These are phyloP conservation scores for Cheilosia soror DNA, from an alignment of 2,888 invertebrate species.

Conservation along the genomic window DNA sequence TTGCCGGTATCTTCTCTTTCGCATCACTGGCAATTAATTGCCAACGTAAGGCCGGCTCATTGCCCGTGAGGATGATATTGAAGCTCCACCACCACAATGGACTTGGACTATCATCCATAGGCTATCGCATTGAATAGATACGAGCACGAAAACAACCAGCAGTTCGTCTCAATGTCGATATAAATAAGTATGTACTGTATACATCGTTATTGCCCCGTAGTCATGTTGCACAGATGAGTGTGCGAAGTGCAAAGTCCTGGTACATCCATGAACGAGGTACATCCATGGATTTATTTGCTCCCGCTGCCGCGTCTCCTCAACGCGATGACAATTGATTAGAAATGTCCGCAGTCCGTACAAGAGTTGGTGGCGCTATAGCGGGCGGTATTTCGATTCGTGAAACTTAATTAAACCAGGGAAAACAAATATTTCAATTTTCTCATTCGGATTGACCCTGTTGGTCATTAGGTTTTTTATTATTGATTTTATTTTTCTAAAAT, in stretches of 20 bases:
- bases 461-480: constrained; percentile 30
- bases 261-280: constrained; percentile 28
- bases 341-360: constrained; percentile 49
- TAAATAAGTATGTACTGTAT: constrained; percentile 15
- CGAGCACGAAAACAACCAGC: constrained; percentile 31
- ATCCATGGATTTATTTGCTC: constrained; percentile 44
- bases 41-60: constrained; percentile 47
- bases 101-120: constrained; percentile 1
- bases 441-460: neutral
- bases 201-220: neutral
- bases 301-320: neutral
- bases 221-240: constrained; percentile 18
- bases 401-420: constrained; percentile 61
- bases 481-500: constrained; percentile 17
- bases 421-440: neutral
- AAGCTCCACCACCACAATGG: constrained; percentile 22
- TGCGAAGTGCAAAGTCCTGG: constrained; percentile 33
- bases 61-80: constrained; percentile 47
- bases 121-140: constrained; percentile 47
- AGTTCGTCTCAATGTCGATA: constrained; percentile 43
- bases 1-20: constrained; percentile 65
- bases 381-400: constrained; percentile 31
- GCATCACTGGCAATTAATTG: constrained; percentile 70
- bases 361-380: neutral
- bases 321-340: constrained; percentile 72